phyloP scores from a whole-genome alignment of 2,113 vertebrate genomes.

The Diadophis punctatus region DNA sequence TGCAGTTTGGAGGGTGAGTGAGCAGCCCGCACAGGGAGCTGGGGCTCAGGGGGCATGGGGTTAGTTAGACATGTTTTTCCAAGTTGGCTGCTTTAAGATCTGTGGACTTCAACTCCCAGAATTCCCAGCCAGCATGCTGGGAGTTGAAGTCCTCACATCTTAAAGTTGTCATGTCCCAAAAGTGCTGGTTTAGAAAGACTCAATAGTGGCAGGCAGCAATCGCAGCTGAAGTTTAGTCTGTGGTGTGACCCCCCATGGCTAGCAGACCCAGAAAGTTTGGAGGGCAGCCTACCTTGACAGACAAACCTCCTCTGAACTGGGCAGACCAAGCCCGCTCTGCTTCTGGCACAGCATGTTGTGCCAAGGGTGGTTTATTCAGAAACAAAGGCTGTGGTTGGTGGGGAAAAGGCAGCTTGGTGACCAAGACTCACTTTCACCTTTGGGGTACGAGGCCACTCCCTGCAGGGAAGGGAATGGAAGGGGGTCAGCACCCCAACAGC shows the following conservation, averaged over 20 bases:
- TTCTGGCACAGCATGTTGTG: not conserved
- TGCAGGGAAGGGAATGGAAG: not conserved
- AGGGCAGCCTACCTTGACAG: not conserved
- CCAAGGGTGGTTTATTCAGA: not conserved
- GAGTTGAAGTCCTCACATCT: not conserved
- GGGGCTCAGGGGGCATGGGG: not conserved
- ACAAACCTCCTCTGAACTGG: not conserved
- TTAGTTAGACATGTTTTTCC: not conserved
- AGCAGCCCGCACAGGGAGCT: not conserved
- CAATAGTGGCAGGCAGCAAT: accelerated
- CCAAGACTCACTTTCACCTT: not conserved
- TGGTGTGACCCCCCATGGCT: not conserved
- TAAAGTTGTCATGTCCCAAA: not conserved
- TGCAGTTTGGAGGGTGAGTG: not conserved
- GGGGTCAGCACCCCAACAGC: not conserved
- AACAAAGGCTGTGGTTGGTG: not conserved
- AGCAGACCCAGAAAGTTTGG: not conserved
- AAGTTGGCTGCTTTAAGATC: not conserved
- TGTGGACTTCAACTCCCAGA: not conserved
- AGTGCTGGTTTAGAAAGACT: not conserved
- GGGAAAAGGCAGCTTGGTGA: not conserved
- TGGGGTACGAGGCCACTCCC: not conserved
- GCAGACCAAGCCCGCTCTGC: not conserved
- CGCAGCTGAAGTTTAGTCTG: not conserved
- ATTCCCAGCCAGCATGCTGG: not conserved